Evolutionary conservation across 2,797 vertebrate genomes (phyloP).

Genomic region (Sebastes kiyomatsui): DNA sequence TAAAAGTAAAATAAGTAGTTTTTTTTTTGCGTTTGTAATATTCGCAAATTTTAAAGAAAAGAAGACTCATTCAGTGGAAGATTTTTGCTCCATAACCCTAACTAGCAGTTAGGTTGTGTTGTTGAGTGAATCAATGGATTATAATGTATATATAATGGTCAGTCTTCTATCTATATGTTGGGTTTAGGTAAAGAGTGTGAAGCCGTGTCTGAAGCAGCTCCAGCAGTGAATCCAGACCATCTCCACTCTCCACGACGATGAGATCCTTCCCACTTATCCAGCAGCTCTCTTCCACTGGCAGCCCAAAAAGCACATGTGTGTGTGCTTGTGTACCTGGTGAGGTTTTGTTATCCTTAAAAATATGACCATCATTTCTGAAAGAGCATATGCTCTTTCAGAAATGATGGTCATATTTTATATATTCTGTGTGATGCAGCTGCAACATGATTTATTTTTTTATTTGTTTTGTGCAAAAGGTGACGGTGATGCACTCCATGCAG

Average conservation of each 20-base stretch:
- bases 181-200: slow-evolving; percentile 91
- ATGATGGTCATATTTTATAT: no score
- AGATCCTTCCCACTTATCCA: slow-evolving; percentile 92
- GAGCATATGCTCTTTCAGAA: no score
- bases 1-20: neutral
- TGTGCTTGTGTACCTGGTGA: slow-evolving; percentile 88
- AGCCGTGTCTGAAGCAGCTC: slow-evolving; percentile 90
- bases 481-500: slow-evolving; percentile 85
- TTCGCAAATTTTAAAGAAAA: neutral
- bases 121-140: neutral
- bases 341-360: neutral
- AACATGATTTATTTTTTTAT: no score
- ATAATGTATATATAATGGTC: neutral
- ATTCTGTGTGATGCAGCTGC: no score
- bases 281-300: slow-evolving; percentile 95
- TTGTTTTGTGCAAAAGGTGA: slow-evolving; percentile 80
- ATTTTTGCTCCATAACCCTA: neutral
- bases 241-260: slow-evolving; percentile 91
- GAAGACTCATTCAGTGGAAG: neutral
- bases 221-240: slow-evolving; percentile 96
- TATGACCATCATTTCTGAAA: neutral
- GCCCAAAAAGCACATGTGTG: slow-evolving; percentile 95
- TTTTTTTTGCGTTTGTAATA: no score
- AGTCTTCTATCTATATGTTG: neutral
- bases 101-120: neutral